phyloP scores from a whole-genome alignment of 2,113 vertebrate genomes.

The Meriones unguiculatus region DNA sequence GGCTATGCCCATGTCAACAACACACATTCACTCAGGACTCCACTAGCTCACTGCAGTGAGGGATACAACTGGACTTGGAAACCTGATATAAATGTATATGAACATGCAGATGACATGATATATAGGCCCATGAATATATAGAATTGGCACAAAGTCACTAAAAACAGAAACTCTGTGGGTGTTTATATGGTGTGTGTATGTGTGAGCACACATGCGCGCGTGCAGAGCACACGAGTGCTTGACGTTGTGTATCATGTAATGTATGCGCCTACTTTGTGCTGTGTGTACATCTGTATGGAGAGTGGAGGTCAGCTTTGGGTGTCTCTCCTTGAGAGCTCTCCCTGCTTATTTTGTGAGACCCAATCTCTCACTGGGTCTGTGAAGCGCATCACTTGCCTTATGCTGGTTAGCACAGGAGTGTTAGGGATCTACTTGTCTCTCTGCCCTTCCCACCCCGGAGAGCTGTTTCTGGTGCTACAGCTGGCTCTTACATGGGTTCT shows the following conservation, averaged over 20 bases:
- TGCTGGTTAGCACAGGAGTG: too few relatives aligned
- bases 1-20: not conserved
- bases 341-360: not conserved
- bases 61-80: constrained; percentile 31
- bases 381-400: too few relatives aligned
- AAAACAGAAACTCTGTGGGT: constrained; percentile 63
- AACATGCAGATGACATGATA: constrained; percentile 58
- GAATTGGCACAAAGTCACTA: constrained; percentile 50
- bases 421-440: not conserved
- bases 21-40: not conserved
- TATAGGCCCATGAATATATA: constrained; percentile 30
- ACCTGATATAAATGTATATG: not conserved
- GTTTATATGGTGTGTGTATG: not conserved
- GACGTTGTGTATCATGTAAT: too few relatives aligned
- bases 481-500: not conserved
- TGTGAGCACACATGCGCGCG: not conserved
- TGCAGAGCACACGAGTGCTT: not conserved
- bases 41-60: not conserved
- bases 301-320: not conserved
- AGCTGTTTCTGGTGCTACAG: not conserved
- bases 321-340: not conserved
- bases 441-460: too few relatives aligned
- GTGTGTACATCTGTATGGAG: not conserved
- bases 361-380: not conserved
- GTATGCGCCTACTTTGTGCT: not conserved